Percentiles rank a stretch among this genome's conserved stretches.
Evolutionary conservation across 2,797 vertebrate species (phyloP).

Genomic region (Arremon brunneinucha): DNA sequence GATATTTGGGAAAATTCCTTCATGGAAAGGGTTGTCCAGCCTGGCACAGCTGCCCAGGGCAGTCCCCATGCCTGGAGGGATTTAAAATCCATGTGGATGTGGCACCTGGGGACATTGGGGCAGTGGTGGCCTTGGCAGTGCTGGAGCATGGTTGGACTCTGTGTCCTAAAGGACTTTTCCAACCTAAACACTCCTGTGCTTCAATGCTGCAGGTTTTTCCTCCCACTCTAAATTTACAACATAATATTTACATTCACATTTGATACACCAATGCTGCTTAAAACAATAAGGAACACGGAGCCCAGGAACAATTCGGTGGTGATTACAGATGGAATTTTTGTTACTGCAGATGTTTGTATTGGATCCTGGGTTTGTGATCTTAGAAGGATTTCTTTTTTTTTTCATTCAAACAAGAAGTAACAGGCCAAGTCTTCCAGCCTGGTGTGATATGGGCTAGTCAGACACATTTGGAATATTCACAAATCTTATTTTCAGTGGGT

Average conservation of each 20-base stretch:
- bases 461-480: not conserved
- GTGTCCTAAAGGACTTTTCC: not conserved
- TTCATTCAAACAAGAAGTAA: not conserved
- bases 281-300: not conserved
- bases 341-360: slow-evolving; percentile 19
- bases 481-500: not conserved
- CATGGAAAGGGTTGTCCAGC: fast-evolving
- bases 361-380: slow-evolving; percentile 6
- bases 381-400: not conserved
- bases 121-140: not conserved
- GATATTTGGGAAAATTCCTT: not conserved
- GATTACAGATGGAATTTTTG: not conserved
- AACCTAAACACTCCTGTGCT: not conserved
- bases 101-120: not conserved
- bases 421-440: not conserved
- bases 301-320: not conserved
- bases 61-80: not conserved
- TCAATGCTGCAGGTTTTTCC: not conserved
- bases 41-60: not conserved
- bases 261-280: not conserved
- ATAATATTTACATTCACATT: slow-evolving; percentile 25
- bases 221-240: not conserved
- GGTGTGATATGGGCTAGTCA: not conserved
- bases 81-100: not conserved
- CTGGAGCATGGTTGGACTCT: not conserved